Conservation (phyloP, 2,113 vertebrate genomes). For the Todiramphus chloris region DNA sequence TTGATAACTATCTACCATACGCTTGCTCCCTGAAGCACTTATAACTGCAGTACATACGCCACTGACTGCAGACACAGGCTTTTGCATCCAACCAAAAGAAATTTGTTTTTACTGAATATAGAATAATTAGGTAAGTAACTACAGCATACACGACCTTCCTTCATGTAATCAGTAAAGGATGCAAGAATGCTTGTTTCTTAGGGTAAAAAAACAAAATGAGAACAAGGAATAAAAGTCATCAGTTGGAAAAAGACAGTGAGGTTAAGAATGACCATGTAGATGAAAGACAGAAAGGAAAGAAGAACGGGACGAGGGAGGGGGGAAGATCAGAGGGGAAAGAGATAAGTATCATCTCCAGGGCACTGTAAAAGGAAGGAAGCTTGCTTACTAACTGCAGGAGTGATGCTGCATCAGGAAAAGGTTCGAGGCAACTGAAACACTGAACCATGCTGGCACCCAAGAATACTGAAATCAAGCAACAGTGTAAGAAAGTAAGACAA, state of each 20-base stretch:
- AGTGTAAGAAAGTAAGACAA: background rate
- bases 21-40: background rate
- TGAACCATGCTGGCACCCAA: background rate
- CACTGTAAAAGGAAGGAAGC: background rate
- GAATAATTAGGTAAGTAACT: background rate
- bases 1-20: background rate
- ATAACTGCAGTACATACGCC: background rate
- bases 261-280: background rate
- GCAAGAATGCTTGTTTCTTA: background rate
- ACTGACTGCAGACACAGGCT: background rate
- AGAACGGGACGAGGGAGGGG: background rate
- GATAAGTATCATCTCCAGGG: background rate
- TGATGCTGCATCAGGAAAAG: background rate
- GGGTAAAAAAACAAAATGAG: background rate
- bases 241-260: background rate
- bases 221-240: background rate
- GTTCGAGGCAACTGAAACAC: background rate
- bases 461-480: background rate
- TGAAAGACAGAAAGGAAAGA: background rate
- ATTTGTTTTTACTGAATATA: background rate
- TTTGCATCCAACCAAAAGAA: background rate
- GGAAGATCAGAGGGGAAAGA: background rate
- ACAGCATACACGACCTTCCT: background rate
- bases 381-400: background rate
- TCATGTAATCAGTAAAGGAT: background rate